A percentile compares a stretch with the other conserved stretches of the same genome.
These are phyloP conservation scores for Ecliptopera silaceata DNA, from an alignment of 2,888 invertebrate species.

Conservation along the genomic window DNA sequence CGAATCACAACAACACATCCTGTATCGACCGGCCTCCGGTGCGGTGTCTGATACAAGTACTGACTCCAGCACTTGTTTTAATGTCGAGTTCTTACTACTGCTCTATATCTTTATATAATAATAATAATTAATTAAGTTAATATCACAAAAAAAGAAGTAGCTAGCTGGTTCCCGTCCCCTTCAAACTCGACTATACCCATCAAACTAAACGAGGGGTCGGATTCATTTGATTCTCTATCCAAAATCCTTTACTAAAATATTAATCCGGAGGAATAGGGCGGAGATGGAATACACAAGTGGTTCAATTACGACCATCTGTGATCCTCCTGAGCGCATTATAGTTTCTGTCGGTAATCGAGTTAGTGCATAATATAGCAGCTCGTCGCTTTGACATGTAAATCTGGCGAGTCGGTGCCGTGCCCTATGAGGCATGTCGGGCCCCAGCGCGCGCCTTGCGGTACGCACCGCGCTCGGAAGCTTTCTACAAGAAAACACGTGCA, in stretches of 20 bases:
- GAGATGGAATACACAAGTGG: slow-evolving; percentile 20
- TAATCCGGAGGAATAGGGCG: slow-evolving; percentile 1
- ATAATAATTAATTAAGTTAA: too few species aligned
- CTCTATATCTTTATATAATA: too few species aligned
- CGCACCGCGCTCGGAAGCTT: not conserved
- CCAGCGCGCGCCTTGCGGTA: not conserved
- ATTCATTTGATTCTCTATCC: not conserved
- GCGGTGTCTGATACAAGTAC: too few species aligned
- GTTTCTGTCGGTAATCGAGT: slow-evolving; percentile 17
- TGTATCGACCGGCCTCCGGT: too few species aligned
- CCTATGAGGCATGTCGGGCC: not conserved
- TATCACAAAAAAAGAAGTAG: not conserved
- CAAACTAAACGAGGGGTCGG: not conserved
- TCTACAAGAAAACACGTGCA: too few species aligned
- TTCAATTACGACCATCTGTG: slow-evolving; percentile 16
- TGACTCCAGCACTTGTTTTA: too few species aligned
- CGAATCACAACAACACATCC: too few species aligned
- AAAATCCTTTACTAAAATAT: slow-evolving; percentile 7
- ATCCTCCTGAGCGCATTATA: slow-evolving; percentile 9
- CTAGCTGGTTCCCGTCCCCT: not conserved
- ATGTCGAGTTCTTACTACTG: too few species aligned
- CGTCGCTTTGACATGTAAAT: slow-evolving; percentile 32
- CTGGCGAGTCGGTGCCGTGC: not conserved
- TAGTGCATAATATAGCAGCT: slow-evolving; percentile 23
- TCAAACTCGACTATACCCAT: not conserved